These are phyloP conservation scores for Dromaius novaehollandiae DNA, from an alignment of 2,113 vertebrate species.

Conservation along the genomic window DNA sequence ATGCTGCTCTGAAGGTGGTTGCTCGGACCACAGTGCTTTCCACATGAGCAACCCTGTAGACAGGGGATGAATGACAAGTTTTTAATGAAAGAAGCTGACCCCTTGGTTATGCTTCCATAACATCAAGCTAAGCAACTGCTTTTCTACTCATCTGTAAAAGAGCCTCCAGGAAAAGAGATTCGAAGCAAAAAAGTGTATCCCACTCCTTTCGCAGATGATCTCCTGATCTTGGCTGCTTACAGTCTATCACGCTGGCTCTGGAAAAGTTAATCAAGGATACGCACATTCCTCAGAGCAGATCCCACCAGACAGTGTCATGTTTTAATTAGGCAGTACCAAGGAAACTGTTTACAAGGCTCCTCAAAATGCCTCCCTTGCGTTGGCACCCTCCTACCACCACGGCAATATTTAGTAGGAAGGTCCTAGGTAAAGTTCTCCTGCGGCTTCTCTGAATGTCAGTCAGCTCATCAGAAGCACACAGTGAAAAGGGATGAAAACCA, in stretches of 20 bases:
- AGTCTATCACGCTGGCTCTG: slow-evolving; percentile 44
- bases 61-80: not conserved
- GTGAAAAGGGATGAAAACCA: slow-evolving; percentile 39
- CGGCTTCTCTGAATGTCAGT: slow-evolving; percentile 51
- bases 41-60: not conserved
- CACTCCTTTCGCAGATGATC: not conserved
- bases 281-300: slow-evolving; percentile 44
- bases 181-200: not conserved
- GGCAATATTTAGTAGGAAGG: slow-evolving; percentile 53
- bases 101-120: not conserved
- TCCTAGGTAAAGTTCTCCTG: slow-evolving; percentile 57
- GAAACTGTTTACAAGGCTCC: slow-evolving; percentile 67
- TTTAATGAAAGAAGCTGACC: not conserved
- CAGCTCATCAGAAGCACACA: slow-evolving; percentile 23
- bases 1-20: not conserved
- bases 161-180: not conserved
- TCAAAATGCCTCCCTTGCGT: slow-evolving; percentile 54
- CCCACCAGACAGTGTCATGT: slow-evolving; percentile 61
- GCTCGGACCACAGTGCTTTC: not conserved
- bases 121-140: not conserved
- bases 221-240: not conserved
- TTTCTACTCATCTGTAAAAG: not conserved
- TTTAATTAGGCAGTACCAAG: slow-evolving; percentile 55
- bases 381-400: slow-evolving; percentile 58
- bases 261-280: slow-evolving; percentile 40